Percentiles rank a stretch among this genome's conserved stretches.
Evolutionary conservation across 2,797 vertebrate species (phyloP).

Genomic region (Sciaenops ocellatus): DNA sequence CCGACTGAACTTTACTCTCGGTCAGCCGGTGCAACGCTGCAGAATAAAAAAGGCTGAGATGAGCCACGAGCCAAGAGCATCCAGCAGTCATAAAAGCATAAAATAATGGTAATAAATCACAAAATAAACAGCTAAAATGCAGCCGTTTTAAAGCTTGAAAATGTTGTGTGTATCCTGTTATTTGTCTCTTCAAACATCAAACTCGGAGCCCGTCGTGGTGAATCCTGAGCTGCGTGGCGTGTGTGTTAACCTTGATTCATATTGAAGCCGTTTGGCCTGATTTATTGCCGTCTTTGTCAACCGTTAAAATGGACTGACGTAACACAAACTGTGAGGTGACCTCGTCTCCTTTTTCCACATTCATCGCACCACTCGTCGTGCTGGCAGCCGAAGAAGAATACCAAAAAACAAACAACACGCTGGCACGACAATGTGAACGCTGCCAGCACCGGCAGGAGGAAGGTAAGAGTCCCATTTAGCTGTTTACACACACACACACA

Average conservation of each 20-base stretch:
- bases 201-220: slow-evolving; percentile 11
- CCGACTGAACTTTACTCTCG: not conserved
- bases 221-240: slow-evolving; percentile 20
- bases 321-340: slow-evolving; percentile 57
- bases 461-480: slow-evolving; percentile 27
- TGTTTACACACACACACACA: slow-evolving; percentile 20
- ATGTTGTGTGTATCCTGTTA: slow-evolving; percentile 4
- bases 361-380: slow-evolving; percentile 1
- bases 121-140: slow-evolving; percentile 6
- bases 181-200: slow-evolving; percentile 22
- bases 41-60: not conserved
- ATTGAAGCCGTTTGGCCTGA: slow-evolving; percentile 41
- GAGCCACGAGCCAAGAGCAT: not conserved
- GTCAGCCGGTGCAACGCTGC: slow-evolving; percentile 15
- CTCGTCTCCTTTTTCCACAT: slow-evolving; percentile 40
- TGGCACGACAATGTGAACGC: slow-evolving; percentile 34
- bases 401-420: slow-evolving; percentile 47
- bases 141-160: not conserved
- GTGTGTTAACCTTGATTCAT: slow-evolving; percentile 37
- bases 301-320: slow-evolving; percentile 50
- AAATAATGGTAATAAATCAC: slow-evolving; percentile 27
- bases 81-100: not conserved
- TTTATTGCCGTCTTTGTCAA: slow-evolving; percentile 40
- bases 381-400: slow-evolving; percentile 54
- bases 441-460: slow-evolving; percentile 33